phyloP scores from a whole-genome alignment of 2,888 invertebrate genomes.

The Hoplodrina blanda region DNA sequence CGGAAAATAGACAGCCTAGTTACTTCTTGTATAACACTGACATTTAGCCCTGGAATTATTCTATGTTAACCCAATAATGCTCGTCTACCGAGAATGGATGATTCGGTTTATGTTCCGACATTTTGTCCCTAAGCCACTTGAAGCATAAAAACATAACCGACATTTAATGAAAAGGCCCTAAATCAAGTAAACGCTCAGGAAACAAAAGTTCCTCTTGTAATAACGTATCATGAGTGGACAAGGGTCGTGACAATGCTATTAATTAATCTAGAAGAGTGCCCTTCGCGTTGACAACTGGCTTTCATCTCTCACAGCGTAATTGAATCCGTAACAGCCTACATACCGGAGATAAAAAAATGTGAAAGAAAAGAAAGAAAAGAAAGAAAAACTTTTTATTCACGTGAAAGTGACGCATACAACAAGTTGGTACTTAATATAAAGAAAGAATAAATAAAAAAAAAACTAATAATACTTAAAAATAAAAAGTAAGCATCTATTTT shows the following conservation, averaged over 20 bases:
- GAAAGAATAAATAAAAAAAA: no score
- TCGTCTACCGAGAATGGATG: background rate
- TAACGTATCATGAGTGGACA: constrained; percentile 43
- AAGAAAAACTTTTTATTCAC: no score
- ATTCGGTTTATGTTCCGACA: background rate
- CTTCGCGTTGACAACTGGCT: constrained; percentile 42
- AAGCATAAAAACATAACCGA: constrained; percentile 3
- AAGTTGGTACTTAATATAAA: no score
- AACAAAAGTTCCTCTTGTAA: constrained; percentile 28
- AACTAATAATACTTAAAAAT: no score
- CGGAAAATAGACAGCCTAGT: background rate
- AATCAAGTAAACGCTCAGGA: constrained; percentile 35
- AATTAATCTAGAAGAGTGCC: constrained; percentile 54
- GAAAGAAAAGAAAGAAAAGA: no score
- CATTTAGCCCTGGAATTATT: constrained; percentile 4
- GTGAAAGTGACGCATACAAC: no score
- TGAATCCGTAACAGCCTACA: constrained; percentile 44
- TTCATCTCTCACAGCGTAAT: constrained; percentile 51
- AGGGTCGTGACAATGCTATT: constrained; percentile 52
- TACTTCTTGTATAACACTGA: background rate
- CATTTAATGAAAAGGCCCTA: constrained; percentile 6
- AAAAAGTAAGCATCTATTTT: constrained; percentile 3
- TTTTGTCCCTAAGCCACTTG: background rate
- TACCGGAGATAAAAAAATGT: constrained; percentile 14
- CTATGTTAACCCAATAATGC: background rate